Percentiles rank a stretch among this genome's conserved stretches.
phyloP scores from a whole-genome alignment of 92 coral and sea anemone species.

The Virgularia gustaviana region DNA sequence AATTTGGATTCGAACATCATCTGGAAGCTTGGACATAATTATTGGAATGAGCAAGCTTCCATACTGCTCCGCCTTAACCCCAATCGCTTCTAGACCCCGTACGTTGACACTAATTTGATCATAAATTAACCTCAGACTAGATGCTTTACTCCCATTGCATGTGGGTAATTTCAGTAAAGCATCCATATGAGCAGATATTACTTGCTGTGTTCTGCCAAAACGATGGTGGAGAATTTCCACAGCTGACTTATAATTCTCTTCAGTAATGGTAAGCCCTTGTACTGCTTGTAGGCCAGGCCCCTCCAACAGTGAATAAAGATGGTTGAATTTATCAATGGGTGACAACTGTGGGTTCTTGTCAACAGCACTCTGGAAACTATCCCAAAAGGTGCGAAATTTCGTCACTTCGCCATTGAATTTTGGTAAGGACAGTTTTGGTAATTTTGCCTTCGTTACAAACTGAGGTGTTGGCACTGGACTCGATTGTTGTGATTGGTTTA shows the following conservation, averaged over 20 bases:
- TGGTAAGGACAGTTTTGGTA: conserved; percentile 23
- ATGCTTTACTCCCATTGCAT: conserved; percentile 11
- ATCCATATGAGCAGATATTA: conserved; percentile 14
- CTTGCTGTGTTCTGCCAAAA: conserved; percentile 7
- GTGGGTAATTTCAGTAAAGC: conserved; percentile 8
- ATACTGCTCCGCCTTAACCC: conserved; percentile 8
- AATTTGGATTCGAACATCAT: conserved; percentile 5
- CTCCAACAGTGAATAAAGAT: conserved; percentile 24
- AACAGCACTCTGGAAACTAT: conserved; percentile 35
- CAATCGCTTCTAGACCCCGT: conserved; percentile 7
- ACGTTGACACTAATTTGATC: not conserved
- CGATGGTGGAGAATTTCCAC: conserved; percentile 16
- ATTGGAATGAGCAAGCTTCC: conserved; percentile 10
- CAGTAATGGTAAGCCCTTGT: conserved; percentile 27
- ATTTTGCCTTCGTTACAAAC: not conserved
- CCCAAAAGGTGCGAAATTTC: conserved; percentile 36
- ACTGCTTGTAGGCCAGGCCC: conserved; percentile 18
- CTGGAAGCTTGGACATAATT: conserved; percentile 10
- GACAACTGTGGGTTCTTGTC: conserved; percentile 6
- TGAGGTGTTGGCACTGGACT: not conserved
- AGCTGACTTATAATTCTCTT: conserved; percentile 10
- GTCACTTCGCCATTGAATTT: conserved; percentile 36
- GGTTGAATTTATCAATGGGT: conserved; percentile 35
- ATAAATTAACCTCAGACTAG: conserved; percentile 6
- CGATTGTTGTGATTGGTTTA: not conserved